A percentile compares a stretch with the other conserved stretches of the same genome.
Conservation (phyloP, 2,113 vertebrate species). For the Aegithalos caudatus region DNA sequence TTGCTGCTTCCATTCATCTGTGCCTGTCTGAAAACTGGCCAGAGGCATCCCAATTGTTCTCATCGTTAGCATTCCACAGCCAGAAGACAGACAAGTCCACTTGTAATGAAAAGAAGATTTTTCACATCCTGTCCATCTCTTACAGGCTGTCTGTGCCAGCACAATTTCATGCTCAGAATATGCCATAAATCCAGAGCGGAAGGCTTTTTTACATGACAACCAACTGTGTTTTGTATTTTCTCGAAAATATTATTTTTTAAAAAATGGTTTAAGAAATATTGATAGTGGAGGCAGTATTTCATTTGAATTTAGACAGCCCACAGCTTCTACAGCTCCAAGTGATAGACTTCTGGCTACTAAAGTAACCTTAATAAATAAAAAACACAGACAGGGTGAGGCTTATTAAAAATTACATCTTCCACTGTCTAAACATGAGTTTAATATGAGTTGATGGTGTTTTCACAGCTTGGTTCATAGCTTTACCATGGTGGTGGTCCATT, state of each 20-base stretch:
- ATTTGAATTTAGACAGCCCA: neutral
- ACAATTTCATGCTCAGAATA: neutral
- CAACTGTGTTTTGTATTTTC: conserved; percentile 3
- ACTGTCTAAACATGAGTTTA: conserved; percentile 37
- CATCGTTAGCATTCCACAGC: conserved; percentile 9
- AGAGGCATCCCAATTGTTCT: neutral
- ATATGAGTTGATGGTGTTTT: conserved; percentile 37
- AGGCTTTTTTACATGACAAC: neutral
- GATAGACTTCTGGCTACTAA: neutral
- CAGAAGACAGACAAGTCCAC: neutral
- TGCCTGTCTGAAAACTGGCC: neutral
- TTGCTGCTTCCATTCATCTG: neutral
- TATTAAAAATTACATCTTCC: conserved; percentile 57
- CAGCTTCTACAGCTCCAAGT: neutral
- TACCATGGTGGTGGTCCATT: conserved; percentile 18
- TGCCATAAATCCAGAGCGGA: neutral
- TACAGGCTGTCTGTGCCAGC: neutral
- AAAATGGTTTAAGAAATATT: neutral
- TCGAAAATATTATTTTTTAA: neutral
- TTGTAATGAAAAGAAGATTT: neutral
- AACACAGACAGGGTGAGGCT: neutral
- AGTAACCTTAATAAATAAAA: conserved; percentile 36
- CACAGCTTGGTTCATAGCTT: conserved; percentile 35
- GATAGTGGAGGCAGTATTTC: neutral
- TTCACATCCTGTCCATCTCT: conserved; percentile 10